Evolutionary conservation across 2,113 vertebrate genomes (phyloP).

Genomic region (Thomomys bottae): DNA sequence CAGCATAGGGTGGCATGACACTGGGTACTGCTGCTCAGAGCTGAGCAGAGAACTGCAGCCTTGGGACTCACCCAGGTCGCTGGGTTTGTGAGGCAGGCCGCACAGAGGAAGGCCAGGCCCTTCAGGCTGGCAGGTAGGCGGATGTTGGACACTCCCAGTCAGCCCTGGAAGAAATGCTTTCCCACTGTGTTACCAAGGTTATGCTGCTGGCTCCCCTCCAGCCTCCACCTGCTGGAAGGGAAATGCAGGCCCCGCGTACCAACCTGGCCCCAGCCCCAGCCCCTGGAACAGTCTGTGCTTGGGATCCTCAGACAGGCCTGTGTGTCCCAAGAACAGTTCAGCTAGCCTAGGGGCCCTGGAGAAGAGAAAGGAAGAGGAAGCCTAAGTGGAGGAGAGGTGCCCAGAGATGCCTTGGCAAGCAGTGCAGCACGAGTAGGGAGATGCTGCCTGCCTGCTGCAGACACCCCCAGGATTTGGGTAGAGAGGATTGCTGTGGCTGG

Average conservation of each 20-base stretch:
- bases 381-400: slow-evolving; percentile 17
- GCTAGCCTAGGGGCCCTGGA: neutral
- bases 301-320: neutral
- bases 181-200: neutral
- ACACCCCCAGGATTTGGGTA: neutral
- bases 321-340: neutral
- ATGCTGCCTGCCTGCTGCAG: neutral
- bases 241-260: neutral
- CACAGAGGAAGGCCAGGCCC: neutral
- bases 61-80: neutral
- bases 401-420: slow-evolving; percentile 19
- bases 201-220: neutral
- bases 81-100: accelerated
- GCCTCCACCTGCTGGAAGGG: neutral
- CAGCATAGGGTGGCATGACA: neutral
- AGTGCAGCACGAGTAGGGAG: slow-evolving; percentile 48
- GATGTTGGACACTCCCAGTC: neutral
- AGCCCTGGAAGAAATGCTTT: slow-evolving; percentile 41
- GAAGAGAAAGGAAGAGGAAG: slow-evolving; percentile 10
- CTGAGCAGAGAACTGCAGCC: neutral
- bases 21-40: neutral
- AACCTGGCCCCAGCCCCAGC: neutral
- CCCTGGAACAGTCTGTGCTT: neutral
- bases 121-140: neutral
- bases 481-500: neutral